phyloP scores from a whole-genome alignment of 2,888 invertebrate genomes.

The Agonum fuliginosum region DNA sequence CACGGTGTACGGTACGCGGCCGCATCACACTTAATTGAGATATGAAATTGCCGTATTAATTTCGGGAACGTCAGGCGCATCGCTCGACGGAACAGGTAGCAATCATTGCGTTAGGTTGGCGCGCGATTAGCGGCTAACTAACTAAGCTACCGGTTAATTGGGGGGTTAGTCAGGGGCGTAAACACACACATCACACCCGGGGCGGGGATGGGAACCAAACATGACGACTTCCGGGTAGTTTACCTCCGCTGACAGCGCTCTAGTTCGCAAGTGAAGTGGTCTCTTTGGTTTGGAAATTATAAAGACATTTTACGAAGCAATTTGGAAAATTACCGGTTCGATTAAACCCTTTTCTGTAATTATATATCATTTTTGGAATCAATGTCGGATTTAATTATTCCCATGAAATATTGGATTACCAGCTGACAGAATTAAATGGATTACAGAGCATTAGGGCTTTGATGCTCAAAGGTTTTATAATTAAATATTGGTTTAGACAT shows the following conservation, averaged over 20 bases:
- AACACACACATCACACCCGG: constrained; percentile 61
- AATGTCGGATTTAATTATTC: constrained; percentile 40
- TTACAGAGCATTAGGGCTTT: constrained; percentile 2
- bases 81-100: constrained; percentile 70
- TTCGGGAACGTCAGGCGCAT: constrained; percentile 48
- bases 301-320: neutral
- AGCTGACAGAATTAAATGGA: constrained; percentile 27
- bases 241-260: neutral
- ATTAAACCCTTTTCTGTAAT: constrained; percentile 29
- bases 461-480: neutral
- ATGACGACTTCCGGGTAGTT: constrained; percentile 35
- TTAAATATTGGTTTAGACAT: constrained; percentile 28
- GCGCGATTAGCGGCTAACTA: constrained; percentile 67
- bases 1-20: constrained; percentile 7
- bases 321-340: constrained; percentile 22
- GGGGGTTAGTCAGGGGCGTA: constrained; percentile 72
- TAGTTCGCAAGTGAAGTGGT: neutral
- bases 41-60: constrained; percentile 59
- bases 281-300: neutral
- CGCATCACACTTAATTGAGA: constrained; percentile 52
- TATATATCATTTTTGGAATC: constrained; percentile 31
- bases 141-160: constrained; percentile 72
- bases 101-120: constrained; percentile 66
- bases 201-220: neutral
- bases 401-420: constrained; percentile 33